A percentile compares a stretch with the other conserved stretches of the same genome.
These are phyloP conservation scores for Kryptolebias marmoratus DNA, from an alignment of 2,113 vertebrate genomes.

Conservation along the genomic window DNA sequence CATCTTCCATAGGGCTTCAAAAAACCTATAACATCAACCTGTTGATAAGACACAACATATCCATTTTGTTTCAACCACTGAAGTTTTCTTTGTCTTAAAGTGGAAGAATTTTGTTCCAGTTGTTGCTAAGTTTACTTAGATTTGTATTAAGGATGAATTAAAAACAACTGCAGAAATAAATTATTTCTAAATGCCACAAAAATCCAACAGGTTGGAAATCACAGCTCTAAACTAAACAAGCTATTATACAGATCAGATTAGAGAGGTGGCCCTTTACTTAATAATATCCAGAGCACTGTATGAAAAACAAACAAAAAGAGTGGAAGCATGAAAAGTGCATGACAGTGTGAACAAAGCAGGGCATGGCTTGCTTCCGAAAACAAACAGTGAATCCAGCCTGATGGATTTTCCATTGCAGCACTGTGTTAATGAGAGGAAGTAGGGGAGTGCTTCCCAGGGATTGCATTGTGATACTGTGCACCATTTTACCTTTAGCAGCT, in stretches of 20 bases:
- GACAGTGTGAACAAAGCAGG: conserved; percentile 75
- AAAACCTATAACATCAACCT: too few species aligned
- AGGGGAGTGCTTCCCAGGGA: conserved; percentile 78
- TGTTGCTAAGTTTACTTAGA: too few species aligned
- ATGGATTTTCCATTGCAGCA: conserved; percentile 79
- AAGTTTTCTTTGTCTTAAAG: too few species aligned
- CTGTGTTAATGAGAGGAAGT: conserved; percentile 80
- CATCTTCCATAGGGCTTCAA: too few species aligned
- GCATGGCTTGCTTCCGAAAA: conserved; percentile 75
- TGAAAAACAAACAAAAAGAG: conserved; percentile 57
- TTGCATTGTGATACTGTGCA: conserved; percentile 73
- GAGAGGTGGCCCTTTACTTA: conserved; percentile 20
- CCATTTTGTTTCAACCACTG: too few species aligned
- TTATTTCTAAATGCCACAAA: neutral
- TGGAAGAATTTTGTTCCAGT: too few species aligned
- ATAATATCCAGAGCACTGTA: conserved; percentile 12
- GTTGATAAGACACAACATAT: too few species aligned
- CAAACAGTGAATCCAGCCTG: conserved; percentile 74
- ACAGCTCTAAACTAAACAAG: conserved; percentile 47
- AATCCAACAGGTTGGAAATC: neutral
- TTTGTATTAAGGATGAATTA: neutral
- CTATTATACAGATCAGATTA: conserved; percentile 8
- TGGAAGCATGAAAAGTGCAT: conserved; percentile 61
- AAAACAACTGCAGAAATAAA: neutral
- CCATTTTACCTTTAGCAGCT: conserved; percentile 54